Conservation (phyloP, 2,888 invertebrate species). For the Chromoteleia sp. region DNA sequence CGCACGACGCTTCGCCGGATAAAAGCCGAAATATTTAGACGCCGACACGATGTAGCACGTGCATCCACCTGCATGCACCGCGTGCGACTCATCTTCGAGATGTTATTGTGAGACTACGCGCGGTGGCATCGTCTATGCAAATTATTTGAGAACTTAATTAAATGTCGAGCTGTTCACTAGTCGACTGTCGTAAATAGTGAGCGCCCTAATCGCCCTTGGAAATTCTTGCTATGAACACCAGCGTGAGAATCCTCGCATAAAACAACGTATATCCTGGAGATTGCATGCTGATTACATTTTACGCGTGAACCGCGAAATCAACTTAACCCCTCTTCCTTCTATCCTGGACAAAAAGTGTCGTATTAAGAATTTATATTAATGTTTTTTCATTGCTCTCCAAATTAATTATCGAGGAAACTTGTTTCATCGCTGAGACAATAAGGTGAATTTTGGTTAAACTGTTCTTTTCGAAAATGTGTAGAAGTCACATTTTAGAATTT, state of each 20-base stretch:
- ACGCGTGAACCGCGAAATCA: slow-evolving; percentile 41
- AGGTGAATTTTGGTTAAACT: too few relatives aligned
- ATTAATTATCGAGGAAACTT: not conserved
- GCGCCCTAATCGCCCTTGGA: slow-evolving; percentile 72
- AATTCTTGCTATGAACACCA: slow-evolving; percentile 61
- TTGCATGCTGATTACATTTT: slow-evolving; percentile 65
- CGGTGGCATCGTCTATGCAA: slow-evolving; percentile 75
- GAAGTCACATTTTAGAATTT: too few relatives aligned
- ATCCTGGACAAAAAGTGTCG: not conserved
- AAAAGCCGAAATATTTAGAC: slow-evolving; percentile 65
- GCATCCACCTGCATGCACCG: slow-evolving; percentile 72
- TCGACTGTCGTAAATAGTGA: slow-evolving; percentile 72
- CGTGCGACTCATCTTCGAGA: slow-evolving; percentile 80
- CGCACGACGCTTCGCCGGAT: slow-evolving; percentile 13
- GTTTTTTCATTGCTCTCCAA: not conserved
- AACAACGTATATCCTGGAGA: slow-evolving; percentile 63
- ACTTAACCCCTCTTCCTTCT: not conserved
- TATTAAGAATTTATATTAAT: slow-evolving; percentile 14
- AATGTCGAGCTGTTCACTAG: slow-evolving; percentile 75
- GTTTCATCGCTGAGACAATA: too few relatives aligned
- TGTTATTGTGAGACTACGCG: slow-evolving; percentile 77
- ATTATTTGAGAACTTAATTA: slow-evolving; percentile 82
- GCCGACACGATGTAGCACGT: slow-evolving; percentile 67
- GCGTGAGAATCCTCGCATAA: slow-evolving; percentile 64
- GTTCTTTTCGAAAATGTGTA: too few relatives aligned